Percentiles rank a stretch among this genome's conserved stretches.
Conservation (phyloP, 2,113 vertebrate genomes). For the Ondatra zibethicus region DNA sequence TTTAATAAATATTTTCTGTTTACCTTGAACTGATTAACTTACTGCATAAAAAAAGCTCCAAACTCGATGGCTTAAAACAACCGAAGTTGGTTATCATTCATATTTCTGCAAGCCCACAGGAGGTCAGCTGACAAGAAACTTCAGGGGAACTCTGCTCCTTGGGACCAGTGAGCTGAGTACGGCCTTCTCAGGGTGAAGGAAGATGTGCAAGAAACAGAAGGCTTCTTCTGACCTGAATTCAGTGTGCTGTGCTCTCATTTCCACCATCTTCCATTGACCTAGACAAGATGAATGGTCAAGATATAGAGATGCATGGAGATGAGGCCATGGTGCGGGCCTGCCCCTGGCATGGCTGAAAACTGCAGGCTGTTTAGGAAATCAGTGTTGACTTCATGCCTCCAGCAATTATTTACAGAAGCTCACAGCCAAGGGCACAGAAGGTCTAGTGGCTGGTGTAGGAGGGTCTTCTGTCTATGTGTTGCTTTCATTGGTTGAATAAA, state of each 20-base stretch:
- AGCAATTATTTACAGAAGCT: not conserved
- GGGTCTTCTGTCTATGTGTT: no score
- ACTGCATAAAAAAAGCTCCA: not conserved
- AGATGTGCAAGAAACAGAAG: not conserved
- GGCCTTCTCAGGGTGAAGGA: not conserved
- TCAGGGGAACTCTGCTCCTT: not conserved
- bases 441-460: no score
- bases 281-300: not conserved
- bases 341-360: not conserved
- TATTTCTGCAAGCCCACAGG: not conserved
- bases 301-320: not conserved
- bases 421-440: not conserved
- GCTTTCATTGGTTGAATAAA: no score
- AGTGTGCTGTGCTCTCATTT: not conserved
- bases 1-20: conserved; percentile 30
- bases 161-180: not conserved
- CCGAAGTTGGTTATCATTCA: not conserved
- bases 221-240: not conserved
- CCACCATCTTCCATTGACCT: not conserved
- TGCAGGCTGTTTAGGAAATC: not conserved
- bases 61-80: not conserved
- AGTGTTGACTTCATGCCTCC: not conserved
- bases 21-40: not conserved
- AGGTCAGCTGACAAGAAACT: not conserved
- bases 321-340: not conserved